Base-by-base conservation (phyloP, 1,140 invertebrate species). In the Euschistus heros region DNA sequence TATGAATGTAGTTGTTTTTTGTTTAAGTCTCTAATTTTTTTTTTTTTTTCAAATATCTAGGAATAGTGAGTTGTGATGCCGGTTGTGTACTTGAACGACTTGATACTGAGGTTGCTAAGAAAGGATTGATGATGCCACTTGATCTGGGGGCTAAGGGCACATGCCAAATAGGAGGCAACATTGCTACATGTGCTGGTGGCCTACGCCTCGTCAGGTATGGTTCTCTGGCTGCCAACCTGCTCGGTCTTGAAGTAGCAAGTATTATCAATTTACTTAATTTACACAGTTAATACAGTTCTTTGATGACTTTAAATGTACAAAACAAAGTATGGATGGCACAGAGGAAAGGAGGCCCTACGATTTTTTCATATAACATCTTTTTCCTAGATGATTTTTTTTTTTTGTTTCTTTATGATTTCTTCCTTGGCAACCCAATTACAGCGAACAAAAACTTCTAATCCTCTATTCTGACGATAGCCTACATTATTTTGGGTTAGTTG, bases 111-210 rank as follows among this genome's bases (percentile, higher is more conserved):
- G 78, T 95, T 0, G 76, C 81, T 17, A 80, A 89, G 18, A 78
- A 82, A 62, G 85, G 84, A 8, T 78, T 95, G 20, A 94, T 94
- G 76, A 93, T 98, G 82, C 97, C 97, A 0, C 73, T 98, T 42
- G 97, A 99, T 79, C 80, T 99, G 63, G 96, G 95, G 0, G 92
- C 96, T 0, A 98, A 98, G 78, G 95, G 95, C 20, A 91, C 87
- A 62, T 99, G 97, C 74, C 88, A 97, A 50, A 97, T 99, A 72
- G 97, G 97, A 5, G 97, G 97, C 64, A 98, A 97, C 78, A 79
- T 98, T 15, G 88, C 95, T 17, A 98, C 97, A 15, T 98, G 98
- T 79, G 96, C 96, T 17, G 95, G 94, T 0, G 96, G 96, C 3
- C 75, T 98, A n/a, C 78, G 96, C 54, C 78, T 98, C 14, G 74